A percentile compares a stretch with the other conserved stretches of the same genome.
Evolutionary conservation across 2,888 invertebrate genomes (phyloP).

Genomic region (Ormyrus labotus): DNA sequence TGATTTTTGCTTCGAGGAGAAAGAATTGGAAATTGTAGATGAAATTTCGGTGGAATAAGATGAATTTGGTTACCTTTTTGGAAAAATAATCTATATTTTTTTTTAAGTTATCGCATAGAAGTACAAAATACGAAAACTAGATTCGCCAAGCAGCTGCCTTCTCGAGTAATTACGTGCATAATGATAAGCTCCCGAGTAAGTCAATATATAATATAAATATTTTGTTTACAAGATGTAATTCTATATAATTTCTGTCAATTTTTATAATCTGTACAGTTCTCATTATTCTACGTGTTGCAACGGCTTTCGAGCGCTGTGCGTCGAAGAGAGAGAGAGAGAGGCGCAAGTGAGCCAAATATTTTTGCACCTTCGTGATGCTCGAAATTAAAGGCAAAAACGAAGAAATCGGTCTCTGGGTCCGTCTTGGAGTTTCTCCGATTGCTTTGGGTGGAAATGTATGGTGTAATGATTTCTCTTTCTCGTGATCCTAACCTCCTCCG

Average conservation of each 20-base stretch:
- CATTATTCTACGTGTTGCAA: neutral
- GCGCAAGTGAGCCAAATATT: conserved; percentile 12
- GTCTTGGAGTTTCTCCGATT: conserved; percentile 34
- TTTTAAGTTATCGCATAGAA: no score
- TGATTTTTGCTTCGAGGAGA: no score
- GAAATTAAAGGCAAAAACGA: conserved; percentile 41
- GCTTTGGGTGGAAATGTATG: conserved; percentile 14
- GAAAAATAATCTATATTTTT: no score
- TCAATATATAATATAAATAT: conserved; percentile 27
- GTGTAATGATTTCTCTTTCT: conserved; percentile 40
- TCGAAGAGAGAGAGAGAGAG: no score
- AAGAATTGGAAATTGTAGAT: no score
- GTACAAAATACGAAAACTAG: no score
- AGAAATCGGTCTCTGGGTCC: conserved; percentile 16
- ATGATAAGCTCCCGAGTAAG: neutral
- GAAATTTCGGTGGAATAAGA: no score
- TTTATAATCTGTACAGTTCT: conserved; percentile 7
- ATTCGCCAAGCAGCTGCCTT: no score
- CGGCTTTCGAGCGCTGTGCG: no score
- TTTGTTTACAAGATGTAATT: conserved; percentile 41
- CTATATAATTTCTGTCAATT: conserved; percentile 30
- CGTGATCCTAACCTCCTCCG: conserved; percentile 22
- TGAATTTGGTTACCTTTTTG: no score
- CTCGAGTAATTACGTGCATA: no score
- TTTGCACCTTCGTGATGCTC: conserved; percentile 49